These are phyloP conservation scores for Brevipalpus yothersi DNA, from an alignment of 1,140 invertebrate species.

Conservation along the genomic window DNA sequence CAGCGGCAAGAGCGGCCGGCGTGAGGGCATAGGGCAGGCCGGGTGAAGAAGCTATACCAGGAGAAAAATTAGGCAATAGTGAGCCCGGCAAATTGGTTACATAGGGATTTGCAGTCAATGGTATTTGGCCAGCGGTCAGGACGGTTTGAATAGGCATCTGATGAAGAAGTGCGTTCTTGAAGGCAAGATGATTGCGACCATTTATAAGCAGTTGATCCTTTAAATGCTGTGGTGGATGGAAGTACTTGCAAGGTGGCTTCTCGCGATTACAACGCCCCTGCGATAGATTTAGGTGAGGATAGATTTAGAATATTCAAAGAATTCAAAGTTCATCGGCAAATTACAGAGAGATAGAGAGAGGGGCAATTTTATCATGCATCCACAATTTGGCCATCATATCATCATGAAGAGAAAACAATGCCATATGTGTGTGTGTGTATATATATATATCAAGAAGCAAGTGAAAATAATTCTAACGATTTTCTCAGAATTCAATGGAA, in stretches of 20 bases:
- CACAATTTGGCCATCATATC: too few species aligned
- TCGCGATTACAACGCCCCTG: conserved; percentile 98
- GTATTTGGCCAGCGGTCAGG: conserved; percentile 47
- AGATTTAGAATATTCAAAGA: background rate
- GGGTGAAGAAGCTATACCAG: background rate
- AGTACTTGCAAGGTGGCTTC: conserved; percentile 99
- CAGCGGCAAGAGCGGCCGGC: conserved; percentile 8
- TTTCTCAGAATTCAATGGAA: too few species aligned
- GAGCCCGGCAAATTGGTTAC: conserved; percentile 45
- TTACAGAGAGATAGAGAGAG: too few species aligned
- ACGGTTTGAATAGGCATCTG: conserved; percentile 74
- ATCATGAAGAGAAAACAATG: too few species aligned
- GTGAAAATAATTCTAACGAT: too few species aligned
- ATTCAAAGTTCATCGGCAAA: conserved; percentile 1
- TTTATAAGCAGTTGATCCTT: conserved; percentile 99
- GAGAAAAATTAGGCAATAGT: conserved; percentile 29
- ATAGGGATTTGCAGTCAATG: conserved; percentile 69
- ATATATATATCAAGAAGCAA: too few species aligned
- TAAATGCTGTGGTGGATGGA: conserved; percentile 96
- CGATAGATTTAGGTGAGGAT: too few species aligned
- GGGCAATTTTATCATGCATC: too few species aligned
- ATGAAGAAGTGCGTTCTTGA: conserved; percentile 88
- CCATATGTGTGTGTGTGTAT: too few species aligned
- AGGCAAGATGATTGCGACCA: conserved; percentile 90
- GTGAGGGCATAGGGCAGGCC: background rate